Conservation (phyloP, 2,797 vertebrate genomes). For the Emydoidea blandingii region DNA sequence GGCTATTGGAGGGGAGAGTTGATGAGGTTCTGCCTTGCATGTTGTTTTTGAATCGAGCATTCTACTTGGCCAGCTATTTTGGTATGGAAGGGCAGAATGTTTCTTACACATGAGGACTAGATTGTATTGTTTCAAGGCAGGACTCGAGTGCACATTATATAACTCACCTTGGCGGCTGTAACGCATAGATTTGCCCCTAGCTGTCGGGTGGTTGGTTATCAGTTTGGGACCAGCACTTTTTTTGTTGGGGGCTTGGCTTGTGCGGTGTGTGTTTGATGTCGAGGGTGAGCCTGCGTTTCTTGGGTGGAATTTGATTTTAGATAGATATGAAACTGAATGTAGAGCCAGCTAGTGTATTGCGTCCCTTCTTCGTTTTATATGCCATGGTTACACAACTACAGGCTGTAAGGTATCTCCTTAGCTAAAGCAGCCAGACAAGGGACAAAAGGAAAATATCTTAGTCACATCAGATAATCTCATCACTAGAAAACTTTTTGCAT, state of each 20-base stretch:
- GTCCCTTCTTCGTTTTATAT: not conserved
- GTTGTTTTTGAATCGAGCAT: not conserved
- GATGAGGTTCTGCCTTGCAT: not conserved
- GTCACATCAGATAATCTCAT: constrained; percentile 47
- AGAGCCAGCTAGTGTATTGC: rapidly evolving
- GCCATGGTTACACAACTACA: not conserved
- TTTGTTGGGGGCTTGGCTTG: not conserved
- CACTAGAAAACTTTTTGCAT: constrained; percentile 67
- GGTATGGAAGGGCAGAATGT: not conserved
- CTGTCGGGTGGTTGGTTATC: not conserved
- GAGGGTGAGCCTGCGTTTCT: not conserved
- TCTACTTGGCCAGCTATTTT: not conserved
- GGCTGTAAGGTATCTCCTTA: constrained; percentile 31
- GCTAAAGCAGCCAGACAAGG: constrained; percentile 14
- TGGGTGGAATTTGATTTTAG: not conserved
- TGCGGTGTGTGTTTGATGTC: not conserved
- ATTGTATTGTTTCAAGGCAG: not conserved
- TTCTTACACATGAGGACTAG: not conserved
- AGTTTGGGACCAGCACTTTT: not conserved
- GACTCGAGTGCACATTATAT: not conserved
- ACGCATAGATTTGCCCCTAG: not conserved
- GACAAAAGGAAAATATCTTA: constrained; percentile 24
- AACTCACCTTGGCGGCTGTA: not conserved
- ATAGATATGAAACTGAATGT: not conserved
- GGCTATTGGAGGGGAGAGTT: not conserved